phyloP scores from a whole-genome alignment of 2,113 vertebrate species.

The Sturnira hondurensis region DNA sequence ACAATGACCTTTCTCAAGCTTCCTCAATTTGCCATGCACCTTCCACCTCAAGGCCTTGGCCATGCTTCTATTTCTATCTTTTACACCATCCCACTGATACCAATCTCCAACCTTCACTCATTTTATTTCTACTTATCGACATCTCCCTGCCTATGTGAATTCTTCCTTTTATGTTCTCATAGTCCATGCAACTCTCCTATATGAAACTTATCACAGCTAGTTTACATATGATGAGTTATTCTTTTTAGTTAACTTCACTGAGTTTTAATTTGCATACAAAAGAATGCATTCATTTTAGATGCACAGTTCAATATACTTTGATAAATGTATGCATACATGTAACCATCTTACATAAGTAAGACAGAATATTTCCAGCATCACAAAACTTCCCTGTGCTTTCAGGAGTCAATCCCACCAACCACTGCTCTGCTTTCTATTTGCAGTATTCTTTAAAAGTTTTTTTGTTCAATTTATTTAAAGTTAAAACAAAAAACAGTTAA shows the following conservation, averaged over 20 bases:
- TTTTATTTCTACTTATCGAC: conserved; percentile 3
- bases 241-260: not conserved
- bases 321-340: not conserved
- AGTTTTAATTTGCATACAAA: not conserved
- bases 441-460: not conserved
- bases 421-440: not conserved
- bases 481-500: not conserved
- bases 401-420: not conserved
- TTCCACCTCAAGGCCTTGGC: not conserved
- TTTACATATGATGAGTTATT: conserved; percentile 23
- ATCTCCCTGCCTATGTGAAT: not conserved
- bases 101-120: not conserved
- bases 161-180: not conserved
- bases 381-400: not conserved
- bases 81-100: not conserved
- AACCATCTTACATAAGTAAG: not conserved
- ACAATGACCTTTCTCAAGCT: not conserved
- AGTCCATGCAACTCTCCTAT: not conserved
- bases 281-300: conserved; percentile 22
- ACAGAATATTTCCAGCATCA: not conserved
- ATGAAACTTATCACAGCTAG: not conserved
- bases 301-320: not conserved
- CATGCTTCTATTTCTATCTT: not conserved
- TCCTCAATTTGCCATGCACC: conserved; percentile 2
- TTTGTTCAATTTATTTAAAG: not conserved